phyloP scores from a whole-genome alignment of 2,797 vertebrate species.

The Australoheros facetus region DNA sequence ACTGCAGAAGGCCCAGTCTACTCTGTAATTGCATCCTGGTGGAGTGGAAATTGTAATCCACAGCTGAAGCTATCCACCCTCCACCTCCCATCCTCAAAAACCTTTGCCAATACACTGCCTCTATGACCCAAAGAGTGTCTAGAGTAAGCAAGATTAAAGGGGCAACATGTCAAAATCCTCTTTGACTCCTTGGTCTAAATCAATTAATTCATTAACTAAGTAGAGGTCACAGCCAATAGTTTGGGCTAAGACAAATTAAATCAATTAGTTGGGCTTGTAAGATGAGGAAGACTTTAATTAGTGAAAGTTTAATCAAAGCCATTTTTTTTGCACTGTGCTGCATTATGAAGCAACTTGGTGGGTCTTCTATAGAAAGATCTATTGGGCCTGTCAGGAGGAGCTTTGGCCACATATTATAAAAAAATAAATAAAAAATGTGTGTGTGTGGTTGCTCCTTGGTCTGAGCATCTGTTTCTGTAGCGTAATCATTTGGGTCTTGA shows the following conservation, averaged over 20 bases:
- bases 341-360: constrained; percentile 78
- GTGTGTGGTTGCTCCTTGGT: background rate
- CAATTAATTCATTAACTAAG: constrained; percentile 87
- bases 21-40: constrained; percentile 8
- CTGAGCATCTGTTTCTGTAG: constrained; percentile 14
- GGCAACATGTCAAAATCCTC: constrained; percentile 77
- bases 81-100: constrained; percentile 4
- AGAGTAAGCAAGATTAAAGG: constrained; percentile 75
- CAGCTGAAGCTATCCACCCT: constrained; percentile 3
- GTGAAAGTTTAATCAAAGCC: constrained; percentile 94
- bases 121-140: constrained; percentile 43
- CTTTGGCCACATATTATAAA: constrained; percentile 19
- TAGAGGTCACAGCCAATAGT: constrained; percentile 81
- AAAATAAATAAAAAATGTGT: background rate
- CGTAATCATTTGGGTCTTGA: constrained; percentile 19
- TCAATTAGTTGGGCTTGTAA: constrained; percentile 97
- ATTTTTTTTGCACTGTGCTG: constrained; percentile 48
- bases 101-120: constrained; percentile 42
- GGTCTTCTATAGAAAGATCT: constrained; percentile 56
- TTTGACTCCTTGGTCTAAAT: constrained; percentile 75
- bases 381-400: constrained; percentile 46
- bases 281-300: constrained; percentile 93
- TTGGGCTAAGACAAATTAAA: constrained; percentile 86
- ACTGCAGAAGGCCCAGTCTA: constrained; percentile 29
- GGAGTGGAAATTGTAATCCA: constrained; percentile 12